Evolutionary conservation across 2,797 vertebrate species (phyloP).

Genomic region (Halcyon badia): DNA sequence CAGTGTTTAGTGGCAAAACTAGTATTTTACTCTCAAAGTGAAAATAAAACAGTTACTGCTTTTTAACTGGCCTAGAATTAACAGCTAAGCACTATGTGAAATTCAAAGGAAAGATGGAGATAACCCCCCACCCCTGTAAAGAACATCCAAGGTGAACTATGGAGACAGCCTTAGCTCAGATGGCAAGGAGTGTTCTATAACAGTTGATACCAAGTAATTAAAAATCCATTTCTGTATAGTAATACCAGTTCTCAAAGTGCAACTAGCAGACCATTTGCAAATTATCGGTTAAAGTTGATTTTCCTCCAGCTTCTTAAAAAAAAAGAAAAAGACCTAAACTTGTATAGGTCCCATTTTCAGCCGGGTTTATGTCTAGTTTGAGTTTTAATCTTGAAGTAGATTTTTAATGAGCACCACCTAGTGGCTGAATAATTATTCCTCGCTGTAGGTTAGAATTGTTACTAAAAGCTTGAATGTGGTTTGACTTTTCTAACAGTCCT

Average conservation of each 20-base stretch:
- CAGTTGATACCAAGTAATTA: not conserved
- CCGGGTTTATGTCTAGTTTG: not conserved
- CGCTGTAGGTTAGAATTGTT: not conserved
- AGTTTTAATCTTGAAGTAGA: not conserved
- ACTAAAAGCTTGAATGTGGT: not conserved
- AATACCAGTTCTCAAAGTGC: not conserved
- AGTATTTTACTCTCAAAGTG: not conserved
- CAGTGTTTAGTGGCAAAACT: not conserved
- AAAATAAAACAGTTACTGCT: not conserved
- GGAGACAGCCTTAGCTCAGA: not conserved
- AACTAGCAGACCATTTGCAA: not conserved
- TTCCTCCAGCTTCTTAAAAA: not conserved
- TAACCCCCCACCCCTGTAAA: not conserved
- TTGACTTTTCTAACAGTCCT: not conserved
- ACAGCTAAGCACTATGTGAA: not conserved
- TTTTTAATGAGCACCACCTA: constrained; percentile 22
- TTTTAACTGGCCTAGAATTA: too few species aligned
- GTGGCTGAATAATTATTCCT: not conserved
- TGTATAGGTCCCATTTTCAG: not conserved
- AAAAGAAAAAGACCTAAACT: not conserved
- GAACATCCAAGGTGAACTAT: not conserved
- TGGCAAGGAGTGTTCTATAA: not conserved
- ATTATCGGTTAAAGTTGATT: not conserved
- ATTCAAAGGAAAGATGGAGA: not conserved
- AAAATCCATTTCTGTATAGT: not conserved